Evolutionary conservation across 2,113 vertebrate species (phyloP).

Genomic region (Bos taurus): ARS-UCD2.0 NC_037335.1:26840501-26841000

Average conservation of each 20-base stretch:
- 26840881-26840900: background rate
- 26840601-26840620: background rate
- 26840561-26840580: constrained; percentile 2
- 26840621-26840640: background rate
- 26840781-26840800: background rate
- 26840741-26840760: background rate
- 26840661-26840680: background rate
- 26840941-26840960: background rate
- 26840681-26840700: background rate
- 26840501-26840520: background rate
- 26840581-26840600: constrained; percentile 18
- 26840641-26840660: background rate
- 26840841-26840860: background rate
- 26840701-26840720: constrained; percentile 6
- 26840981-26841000: background rate
- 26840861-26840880: background rate
- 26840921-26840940: background rate
- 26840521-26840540: background rate
- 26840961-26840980: background rate
- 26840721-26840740: background rate
- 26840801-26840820: background rate
- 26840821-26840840: background rate
- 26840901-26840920: background rate
- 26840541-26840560: background rate
- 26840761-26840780: background rate